Conservation (phyloP, 1,140 invertebrate species). For the Aplysia californica region DNA sequence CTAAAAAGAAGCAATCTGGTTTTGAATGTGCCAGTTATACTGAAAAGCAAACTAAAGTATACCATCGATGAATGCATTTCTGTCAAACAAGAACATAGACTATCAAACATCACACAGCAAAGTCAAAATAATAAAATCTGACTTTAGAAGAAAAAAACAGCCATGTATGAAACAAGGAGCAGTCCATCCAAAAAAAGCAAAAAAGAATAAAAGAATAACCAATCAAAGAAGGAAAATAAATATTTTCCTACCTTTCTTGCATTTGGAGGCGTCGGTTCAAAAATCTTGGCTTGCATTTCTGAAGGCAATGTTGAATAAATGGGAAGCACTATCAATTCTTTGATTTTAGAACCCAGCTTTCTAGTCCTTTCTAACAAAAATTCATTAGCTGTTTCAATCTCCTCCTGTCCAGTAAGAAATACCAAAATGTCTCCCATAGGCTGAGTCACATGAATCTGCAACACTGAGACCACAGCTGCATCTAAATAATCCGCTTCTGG, state of each 20-base stretch:
- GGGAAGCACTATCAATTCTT: slow-evolving; percentile 93
- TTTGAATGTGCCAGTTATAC: too few species aligned
- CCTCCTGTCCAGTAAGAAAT: slow-evolving; percentile 94
- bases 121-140: too few species aligned
- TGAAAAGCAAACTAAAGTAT: too few species aligned
- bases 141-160: too few species aligned
- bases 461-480: slow-evolving; percentile 94
- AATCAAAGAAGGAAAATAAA: too few species aligned
- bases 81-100: too few species aligned
- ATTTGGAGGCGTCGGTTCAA: slow-evolving; percentile 93
- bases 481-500: slow-evolving; percentile 99
- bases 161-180: too few species aligned
- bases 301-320: slow-evolving; percentile 99
- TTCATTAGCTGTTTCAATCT: slow-evolving; percentile 97
- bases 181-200: too few species aligned
- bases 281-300: slow-evolving; percentile 99
- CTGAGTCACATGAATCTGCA: slow-evolving; percentile 97
- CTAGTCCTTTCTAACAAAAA: slow-evolving; percentile 89
- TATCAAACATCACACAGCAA: too few species aligned
- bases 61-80: too few species aligned
- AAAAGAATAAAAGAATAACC: too few species aligned
- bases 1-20: too few species aligned
- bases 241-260: slow-evolving; percentile 89
- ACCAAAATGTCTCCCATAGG: slow-evolving; percentile 94
- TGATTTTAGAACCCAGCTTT: slow-evolving; percentile 91